Evolutionary conservation across 2,113 vertebrate genomes (phyloP), one percentile per base, ranked within the genome.

Genomic region (Calonectris borealis): DNA sequence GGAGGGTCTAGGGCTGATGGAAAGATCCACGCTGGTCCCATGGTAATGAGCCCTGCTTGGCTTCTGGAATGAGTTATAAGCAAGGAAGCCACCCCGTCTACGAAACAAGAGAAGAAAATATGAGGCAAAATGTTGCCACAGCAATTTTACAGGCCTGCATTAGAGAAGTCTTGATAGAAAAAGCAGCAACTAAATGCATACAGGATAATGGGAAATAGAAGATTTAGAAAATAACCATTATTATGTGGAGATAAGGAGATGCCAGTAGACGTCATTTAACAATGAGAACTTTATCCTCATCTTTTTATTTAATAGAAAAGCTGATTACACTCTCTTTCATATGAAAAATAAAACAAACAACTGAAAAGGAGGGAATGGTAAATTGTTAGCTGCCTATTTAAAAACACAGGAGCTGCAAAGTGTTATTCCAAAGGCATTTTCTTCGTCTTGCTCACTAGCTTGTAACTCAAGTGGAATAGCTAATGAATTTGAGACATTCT

Each of bases 401-500:
- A 83, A 94, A 94, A 40, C 40, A 65, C n/a, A 13, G 38, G 26
- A 69, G 16, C 62, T 88, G 46, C 49, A 69, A 66, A 70, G 51
- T 36, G 18, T 89, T 92, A 61, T 83, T 95, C 81, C 46, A 87
- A 87, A 94, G 49, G 38, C 34, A 75, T 85, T 93, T 83, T 69
- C 49, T 93, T 85, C 1, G 2, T 87, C 75, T 73, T 81, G 70
- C 86, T 93, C 71, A 54, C 66, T 91, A 93, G 48, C 36, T 86
- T 22, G 3, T 84, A 85, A 79, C 70, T 91, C 70, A 83, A 94
- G 49, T 62, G 84, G 73, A 94, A 95, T 54, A 93, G 73, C 62
- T 94, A 96, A 94, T 94, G 92, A 97, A 94, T 90, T 48, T 44
- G 83, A 93, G 61, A 76, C 52, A 65, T 72, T 94, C 81, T 95